Percentiles rank a stretch among this genome's conserved stretches.
phyloP scores from a whole-genome alignment of 2,888 invertebrate genomes.

The Steinernema scapterisci region DNA sequence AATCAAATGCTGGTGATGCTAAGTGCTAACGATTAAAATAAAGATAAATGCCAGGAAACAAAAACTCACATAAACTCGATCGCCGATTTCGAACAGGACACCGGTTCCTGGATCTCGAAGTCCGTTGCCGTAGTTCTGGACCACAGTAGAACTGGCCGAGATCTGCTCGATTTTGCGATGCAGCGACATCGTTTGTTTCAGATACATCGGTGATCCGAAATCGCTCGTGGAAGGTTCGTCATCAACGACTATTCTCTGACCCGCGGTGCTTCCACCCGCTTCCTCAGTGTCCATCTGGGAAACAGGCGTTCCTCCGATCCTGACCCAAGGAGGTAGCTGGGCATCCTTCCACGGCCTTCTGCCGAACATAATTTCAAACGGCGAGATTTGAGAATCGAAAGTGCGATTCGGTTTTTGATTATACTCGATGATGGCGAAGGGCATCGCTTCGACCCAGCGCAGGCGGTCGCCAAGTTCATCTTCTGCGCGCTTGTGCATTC shows the following conservation, averaged over 20 bases:
- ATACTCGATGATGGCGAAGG: constrained; percentile 27
- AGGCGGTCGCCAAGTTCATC: not conserved
- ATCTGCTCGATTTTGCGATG: constrained; percentile 25
- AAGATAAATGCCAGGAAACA: too few species aligned
- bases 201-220: not conserved
- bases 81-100: constrained; percentile 25
- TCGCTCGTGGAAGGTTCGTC: constrained; percentile 16
- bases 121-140: not conserved
- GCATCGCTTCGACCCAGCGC: constrained; percentile 34
- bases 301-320: not conserved
- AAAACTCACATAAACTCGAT: constrained; percentile 16
- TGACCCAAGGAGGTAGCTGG: constrained; percentile 25
- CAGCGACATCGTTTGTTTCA: constrained; percentile 1
- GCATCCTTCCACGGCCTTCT: constrained; percentile 21
- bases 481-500: constrained; percentile 9
- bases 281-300: not conserved
- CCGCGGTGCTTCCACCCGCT: too few species aligned
- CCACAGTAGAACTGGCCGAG: not conserved
- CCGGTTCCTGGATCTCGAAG: constrained; percentile 15
- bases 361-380: constrained; percentile 23
- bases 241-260: not conserved
- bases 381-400: constrained; percentile 20
- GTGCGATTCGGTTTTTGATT: not conserved
- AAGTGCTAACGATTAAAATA: too few species aligned
- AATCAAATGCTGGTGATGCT: too few species aligned